Conservation (phyloP, 2,888 invertebrate genomes). For the Phaedon cochleariae region DNA sequence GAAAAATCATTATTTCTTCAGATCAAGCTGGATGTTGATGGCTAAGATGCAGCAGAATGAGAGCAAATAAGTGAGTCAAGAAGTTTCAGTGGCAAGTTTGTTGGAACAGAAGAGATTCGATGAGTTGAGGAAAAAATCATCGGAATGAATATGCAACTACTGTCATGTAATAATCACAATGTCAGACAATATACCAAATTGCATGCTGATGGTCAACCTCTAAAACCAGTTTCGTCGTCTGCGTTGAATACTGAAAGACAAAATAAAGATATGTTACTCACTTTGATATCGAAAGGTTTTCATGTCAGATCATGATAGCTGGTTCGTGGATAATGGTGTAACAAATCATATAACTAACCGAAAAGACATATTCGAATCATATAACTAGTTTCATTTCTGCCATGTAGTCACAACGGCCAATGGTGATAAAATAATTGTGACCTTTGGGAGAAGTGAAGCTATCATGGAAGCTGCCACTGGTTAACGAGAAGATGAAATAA, state of each 20-base stretch:
- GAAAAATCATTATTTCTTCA: conserved; percentile 27
- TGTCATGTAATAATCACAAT: conserved; percentile 6
- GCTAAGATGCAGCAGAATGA: conserved; percentile 2
- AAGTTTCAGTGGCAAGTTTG: not conserved
- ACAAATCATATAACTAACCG: not conserved
- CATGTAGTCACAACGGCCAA: conserved; percentile 8
- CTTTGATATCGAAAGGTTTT: not conserved
- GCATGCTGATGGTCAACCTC: conserved; percentile 10
- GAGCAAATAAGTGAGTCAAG: conserved; percentile 1
- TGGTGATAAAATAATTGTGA: conserved; percentile 6
- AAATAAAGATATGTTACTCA: not conserved
- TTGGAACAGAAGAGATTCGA: not conserved
- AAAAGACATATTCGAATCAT: not conserved
- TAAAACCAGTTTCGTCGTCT: not conserved
- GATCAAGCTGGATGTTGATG: conserved; percentile 31
- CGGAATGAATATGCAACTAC: conserved; percentile 10
- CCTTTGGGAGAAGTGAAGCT: not conserved
- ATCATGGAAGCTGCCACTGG: too few relatives aligned
- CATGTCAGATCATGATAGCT: conserved; percentile 3
- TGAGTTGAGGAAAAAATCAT: not conserved
- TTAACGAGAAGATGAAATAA: not conserved
- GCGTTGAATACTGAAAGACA: not conserved
- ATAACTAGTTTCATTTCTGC: not conserved
- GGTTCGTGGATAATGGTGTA: conserved; percentile 5
- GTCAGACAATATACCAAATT: conserved; percentile 1